Conservation (phyloP, 2,797 vertebrate species). For the Melanotaenia parkinsoni region DNA sequence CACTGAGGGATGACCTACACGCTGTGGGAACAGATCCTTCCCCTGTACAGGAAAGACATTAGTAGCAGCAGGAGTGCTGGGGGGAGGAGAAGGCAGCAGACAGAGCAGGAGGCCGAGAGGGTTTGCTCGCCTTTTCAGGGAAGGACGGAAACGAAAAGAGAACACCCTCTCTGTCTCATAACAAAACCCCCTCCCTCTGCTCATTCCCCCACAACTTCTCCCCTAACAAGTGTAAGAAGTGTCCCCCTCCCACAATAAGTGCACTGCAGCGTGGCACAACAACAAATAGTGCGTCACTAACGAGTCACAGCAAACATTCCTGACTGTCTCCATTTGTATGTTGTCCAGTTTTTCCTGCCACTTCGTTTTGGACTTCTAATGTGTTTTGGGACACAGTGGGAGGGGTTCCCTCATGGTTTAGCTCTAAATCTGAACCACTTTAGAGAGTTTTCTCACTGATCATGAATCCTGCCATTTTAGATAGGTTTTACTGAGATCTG, state of each 20-base stretch:
- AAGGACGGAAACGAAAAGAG: conserved; percentile 76
- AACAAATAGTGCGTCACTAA: conserved; percentile 82
- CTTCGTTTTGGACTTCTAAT: conserved; percentile 17
- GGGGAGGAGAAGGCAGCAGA: conserved; percentile 26
- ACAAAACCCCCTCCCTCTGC: conserved; percentile 44
- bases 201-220: conserved; percentile 5
- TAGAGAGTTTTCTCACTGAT: conserved; percentile 6
- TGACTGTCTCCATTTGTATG: conserved; percentile 49
- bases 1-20: conserved; percentile 40
- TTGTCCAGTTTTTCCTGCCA: conserved; percentile 31
- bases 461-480: conserved; percentile 7
- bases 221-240: conserved; percentile 48
- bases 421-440: conserved; percentile 8
- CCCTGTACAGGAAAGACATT: conserved; percentile 69
- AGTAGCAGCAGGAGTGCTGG: conserved; percentile 52
- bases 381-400: conserved; percentile 31
- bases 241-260: conserved; percentile 63
- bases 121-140: conserved; percentile 68
- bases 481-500: conserved; percentile 11
- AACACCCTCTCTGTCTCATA: conserved; percentile 73
- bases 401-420: conserved; percentile 39
- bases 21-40: conserved; percentile 66
- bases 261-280: conserved; percentile 60
- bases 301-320: conserved; percentile 67
- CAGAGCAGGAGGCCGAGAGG: conserved; percentile 21